Base-by-base conservation (phyloP, 2,888 invertebrate genomes). In the Erebia ligea region DNA sequence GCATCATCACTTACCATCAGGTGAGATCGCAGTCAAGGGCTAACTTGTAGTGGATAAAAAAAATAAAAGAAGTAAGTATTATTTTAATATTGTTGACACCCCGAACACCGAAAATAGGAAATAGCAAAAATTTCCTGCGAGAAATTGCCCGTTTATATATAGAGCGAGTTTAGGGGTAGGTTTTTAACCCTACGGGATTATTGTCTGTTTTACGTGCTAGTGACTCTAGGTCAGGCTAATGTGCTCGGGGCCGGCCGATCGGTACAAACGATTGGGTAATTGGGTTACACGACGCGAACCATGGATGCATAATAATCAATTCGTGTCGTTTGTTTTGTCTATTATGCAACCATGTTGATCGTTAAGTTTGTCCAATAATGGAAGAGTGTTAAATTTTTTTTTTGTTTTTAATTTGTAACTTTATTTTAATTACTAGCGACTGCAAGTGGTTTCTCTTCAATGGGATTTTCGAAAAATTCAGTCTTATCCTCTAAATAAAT, bases 231-330 rank as follows among this genome's bases (percentile, higher is more conserved):
- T 68, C 68, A 19, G 64, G 72, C 72, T 72, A 69, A 74, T 69
- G 71, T 65, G 68, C 66, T 57, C 56, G 63, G 42, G 67, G 62
- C 63, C 73, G 75, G 63, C 72, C 74, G 73, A 67, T 73, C 71
- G 77, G 75, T 75, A 73, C 73, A 71, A 77, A 69, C 73, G 75
- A 75, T 73, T 77, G 73, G 74, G 76, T 75, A 77, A 77, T 77
- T 77, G 77, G 77, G 77, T 73, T 76, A 77, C 72, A 25, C 67
- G 68, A 65, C 67, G 70, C 69, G 70, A 59, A 58, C 48, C 58
- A 42, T 42, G 57, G 52, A 45, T 66, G 64, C 59, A 69, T 48
- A 66, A 69, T 48, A 66, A 67, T 69, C 59, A 59, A 59, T 58
- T 67, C 1, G 25, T 45, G 17, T 48, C 58, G 58, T 66, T 42